Evolutionary conservation across 2,797 vertebrate genomes (phyloP).

Genomic region (Hafferia zeledoni): DNA sequence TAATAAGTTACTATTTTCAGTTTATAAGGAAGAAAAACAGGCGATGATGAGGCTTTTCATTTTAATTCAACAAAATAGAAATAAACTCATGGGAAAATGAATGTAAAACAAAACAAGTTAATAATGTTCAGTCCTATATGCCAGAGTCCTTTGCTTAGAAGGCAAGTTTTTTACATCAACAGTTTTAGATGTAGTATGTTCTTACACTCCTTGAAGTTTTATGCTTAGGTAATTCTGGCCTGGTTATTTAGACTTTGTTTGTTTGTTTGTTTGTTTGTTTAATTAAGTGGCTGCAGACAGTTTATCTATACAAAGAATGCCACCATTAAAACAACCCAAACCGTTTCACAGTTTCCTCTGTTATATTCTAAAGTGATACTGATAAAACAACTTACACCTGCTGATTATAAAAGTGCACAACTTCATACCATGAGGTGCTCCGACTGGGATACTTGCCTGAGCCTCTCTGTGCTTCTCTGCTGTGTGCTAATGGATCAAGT

Average conservation of each 20-base stretch:
- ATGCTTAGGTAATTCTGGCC: neutral
- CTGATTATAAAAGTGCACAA: neutral
- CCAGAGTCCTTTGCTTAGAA: neutral
- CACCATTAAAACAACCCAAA: neutral
- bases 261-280: no score
- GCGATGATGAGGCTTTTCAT: neutral
- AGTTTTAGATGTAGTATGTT: neutral
- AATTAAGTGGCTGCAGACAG: neutral
- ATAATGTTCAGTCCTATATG: neutral
- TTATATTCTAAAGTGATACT: neutral
- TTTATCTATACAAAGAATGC: neutral
- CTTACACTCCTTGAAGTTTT: neutral
- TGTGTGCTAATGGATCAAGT: neutral
- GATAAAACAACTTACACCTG: neutral
- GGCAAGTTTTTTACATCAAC: neutral
- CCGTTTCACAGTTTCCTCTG: neutral
- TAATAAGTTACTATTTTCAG: neutral
- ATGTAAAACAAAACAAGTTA: neutral
- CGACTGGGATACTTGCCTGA: neutral
- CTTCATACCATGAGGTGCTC: neutral
- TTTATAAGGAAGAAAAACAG: neutral
- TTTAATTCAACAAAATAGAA: neutral
- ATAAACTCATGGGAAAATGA: neutral
- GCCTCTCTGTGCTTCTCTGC: rapidly evolving
- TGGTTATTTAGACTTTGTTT: neutral